Evolutionary conservation across 2,113 vertebrate genomes (phyloP).

Genomic region (Chaetodon trifascialis): DNA sequence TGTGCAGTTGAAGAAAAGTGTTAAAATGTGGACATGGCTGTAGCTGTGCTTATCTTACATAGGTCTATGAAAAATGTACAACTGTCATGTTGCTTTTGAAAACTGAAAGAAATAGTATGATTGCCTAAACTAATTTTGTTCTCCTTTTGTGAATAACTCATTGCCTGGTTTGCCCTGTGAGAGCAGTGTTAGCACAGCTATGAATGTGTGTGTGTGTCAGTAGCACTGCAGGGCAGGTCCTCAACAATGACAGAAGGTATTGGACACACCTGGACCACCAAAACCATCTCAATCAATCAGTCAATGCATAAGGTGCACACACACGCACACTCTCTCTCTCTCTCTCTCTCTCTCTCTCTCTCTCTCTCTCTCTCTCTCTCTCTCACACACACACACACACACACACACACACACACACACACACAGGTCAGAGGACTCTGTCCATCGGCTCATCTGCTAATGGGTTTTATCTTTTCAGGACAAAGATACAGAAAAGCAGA

Average conservation of each 20-base stretch:
- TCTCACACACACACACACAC: slow-evolving; percentile 15
- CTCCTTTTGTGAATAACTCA: background rate
- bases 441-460: slow-evolving; percentile 36
- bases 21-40: background rate
- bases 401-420: slow-evolving; percentile 17
- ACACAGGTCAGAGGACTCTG: slow-evolving; percentile 10
- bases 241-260: slow-evolving; percentile 31
- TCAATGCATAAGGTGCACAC: slow-evolving; percentile 25
- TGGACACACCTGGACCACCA: slow-evolving; percentile 47
- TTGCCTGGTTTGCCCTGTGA: slow-evolving; percentile 9
- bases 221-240: slow-evolving; percentile 17
- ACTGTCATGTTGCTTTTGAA: slow-evolving; percentile 5
- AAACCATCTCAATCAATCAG: slow-evolving; percentile 57
- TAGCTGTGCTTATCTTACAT: background rate
- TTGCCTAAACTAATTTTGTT: slow-evolving; percentile 14
- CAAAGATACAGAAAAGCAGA: slow-evolving; percentile 22
- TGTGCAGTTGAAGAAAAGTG: background rate
- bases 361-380: too few species aligned
- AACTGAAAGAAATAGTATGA: slow-evolving; percentile 1
- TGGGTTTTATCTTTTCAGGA: slow-evolving; percentile 53
- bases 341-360: too few species aligned
- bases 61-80: slow-evolving; percentile 25
- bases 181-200: background rate
- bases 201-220: slow-evolving; percentile 8
- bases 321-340: too few species aligned